Conservation (phyloP, 1,140 invertebrate genomes). For the Chionoecetes opilio region DNA sequence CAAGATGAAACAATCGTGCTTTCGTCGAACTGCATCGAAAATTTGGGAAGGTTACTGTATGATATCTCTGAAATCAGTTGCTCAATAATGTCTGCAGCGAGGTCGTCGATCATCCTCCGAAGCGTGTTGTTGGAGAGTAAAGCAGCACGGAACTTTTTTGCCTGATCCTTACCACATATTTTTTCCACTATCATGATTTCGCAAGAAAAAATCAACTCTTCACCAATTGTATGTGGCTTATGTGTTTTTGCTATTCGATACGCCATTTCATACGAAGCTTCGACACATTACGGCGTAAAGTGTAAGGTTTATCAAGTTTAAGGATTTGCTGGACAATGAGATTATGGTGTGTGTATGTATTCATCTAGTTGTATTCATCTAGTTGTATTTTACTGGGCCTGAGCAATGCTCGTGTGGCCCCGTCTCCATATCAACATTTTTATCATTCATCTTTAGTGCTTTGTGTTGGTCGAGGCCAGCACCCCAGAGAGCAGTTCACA, state of each 20-base stretch:
- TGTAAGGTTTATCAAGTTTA: no score
- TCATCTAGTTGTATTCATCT: no score
- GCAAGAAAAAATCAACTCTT: constrained; percentile 30
- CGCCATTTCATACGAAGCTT: constrained; percentile 37
- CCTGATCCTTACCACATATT: neutral
- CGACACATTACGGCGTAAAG: no score
- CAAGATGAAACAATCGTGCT: constrained; percentile 4
- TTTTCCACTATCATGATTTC: neutral
- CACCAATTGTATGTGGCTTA: constrained; percentile 28
- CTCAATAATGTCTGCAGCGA: constrained; percentile 32
- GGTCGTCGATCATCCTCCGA: neutral
- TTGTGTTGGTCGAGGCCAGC: no score
- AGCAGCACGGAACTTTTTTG: neutral
- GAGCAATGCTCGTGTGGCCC: no score
- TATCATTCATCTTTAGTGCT: no score
- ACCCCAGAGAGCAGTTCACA: no score
- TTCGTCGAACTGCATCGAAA: neutral
- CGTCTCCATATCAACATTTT: no score
- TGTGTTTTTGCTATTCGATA: constrained; percentile 45
- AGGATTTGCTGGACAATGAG: no score
- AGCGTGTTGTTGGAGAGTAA: constrained; percentile 33
- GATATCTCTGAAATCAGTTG: constrained; percentile 34
- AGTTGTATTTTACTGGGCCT: no score
- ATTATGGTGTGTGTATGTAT: no score
- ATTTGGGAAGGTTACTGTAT: neutral